Percentiles rank a stretch among this genome's conserved stretches.
Evolutionary conservation across 2,113 vertebrate genomes (phyloP).

Genomic region (Zosterops japonicus): DNA sequence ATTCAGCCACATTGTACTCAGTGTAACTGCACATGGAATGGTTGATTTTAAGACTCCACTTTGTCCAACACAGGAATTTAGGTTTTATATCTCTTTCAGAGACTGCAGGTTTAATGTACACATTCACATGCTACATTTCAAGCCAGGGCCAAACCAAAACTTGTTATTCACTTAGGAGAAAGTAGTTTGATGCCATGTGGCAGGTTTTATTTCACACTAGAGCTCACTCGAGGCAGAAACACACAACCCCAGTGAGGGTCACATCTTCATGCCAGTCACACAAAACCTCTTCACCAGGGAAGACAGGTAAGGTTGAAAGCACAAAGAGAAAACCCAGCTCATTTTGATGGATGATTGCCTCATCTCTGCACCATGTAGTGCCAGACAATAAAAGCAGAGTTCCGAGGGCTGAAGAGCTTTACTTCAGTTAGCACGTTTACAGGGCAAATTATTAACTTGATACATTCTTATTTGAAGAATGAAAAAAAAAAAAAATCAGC

Average conservation of each 20-base stretch:
- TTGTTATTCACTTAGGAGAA: neutral
- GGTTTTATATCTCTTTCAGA: neutral
- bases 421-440: neutral
- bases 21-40: neutral
- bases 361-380: rapidly evolving
- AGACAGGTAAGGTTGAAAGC: neutral
- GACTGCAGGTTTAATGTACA: neutral
- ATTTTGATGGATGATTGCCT: neutral
- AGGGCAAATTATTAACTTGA: neutral
- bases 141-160: neutral
- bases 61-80: neutral
- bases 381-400: neutral
- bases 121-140: neutral
- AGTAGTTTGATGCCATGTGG: neutral
- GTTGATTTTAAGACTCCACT: neutral
- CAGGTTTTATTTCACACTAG: neutral
- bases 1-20: neutral
- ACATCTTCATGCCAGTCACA: neutral
- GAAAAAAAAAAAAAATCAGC: neutral
- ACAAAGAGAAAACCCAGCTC: neutral
- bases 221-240: neutral
- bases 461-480: neutral
- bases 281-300: neutral
- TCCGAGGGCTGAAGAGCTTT: neutral
- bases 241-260: neutral